These are phyloP conservation scores for Coilia nasus DNA, from an alignment of 2,797 vertebrate species.

Conservation along the genomic window DNA sequence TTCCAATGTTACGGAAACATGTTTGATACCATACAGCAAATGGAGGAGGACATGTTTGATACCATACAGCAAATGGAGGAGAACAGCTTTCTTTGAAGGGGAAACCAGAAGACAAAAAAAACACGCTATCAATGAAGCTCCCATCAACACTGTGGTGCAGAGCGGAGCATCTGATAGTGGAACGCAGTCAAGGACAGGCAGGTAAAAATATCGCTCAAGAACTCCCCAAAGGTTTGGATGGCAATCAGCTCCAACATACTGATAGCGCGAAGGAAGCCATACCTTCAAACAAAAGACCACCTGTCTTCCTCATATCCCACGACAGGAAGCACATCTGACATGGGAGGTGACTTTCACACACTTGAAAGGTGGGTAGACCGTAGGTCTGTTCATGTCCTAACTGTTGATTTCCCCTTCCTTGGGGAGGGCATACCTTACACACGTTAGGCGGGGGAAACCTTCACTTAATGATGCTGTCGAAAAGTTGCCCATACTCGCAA, in stretches of 20 bases:
- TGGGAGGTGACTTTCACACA: conserved; percentile 57
- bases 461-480: conserved; percentile 29
- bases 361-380: conserved; percentile 49
- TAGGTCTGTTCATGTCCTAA: conserved; percentile 41
- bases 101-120: not conserved
- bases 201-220: conserved; percentile 29
- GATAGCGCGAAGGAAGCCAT: conserved; percentile 11
- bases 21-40: not conserved
- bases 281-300: conserved; percentile 45
- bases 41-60: not conserved
- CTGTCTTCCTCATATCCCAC: conserved; percentile 43
- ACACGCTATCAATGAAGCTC: not conserved
- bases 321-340: conserved; percentile 41
- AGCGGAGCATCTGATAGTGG: conserved; percentile 7
- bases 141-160: not conserved
- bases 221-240: conserved; percentile 22
- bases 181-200: conserved; percentile 34
- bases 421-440: conserved; percentile 36
- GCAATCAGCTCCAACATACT: conserved; percentile 31
- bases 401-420: conserved; percentile 48
- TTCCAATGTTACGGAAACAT: not conserved
- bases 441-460: conserved; percentile 33
- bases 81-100: conserved; percentile 29
- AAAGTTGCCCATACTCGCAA: conserved; percentile 28
- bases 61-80: not conserved